Evolutionary conservation across 1,140 invertebrate species (phyloP).

Genomic region (silkworm (Bombyx mori)): DNA sequence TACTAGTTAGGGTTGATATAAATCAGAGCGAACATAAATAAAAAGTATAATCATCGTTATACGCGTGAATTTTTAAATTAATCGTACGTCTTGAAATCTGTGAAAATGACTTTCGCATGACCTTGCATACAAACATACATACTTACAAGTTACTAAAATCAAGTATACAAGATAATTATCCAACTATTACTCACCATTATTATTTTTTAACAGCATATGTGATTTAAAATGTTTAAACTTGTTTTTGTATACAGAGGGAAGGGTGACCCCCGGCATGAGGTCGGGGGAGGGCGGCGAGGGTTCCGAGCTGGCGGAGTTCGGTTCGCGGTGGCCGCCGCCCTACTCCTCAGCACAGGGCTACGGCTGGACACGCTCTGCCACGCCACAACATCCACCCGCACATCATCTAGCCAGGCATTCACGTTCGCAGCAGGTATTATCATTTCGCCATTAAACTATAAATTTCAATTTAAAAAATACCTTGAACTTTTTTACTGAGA

Average conservation of each 20-base stretch:
- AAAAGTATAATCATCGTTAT: no score
- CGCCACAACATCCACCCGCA: slow-evolving; percentile 63
- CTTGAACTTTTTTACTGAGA: neutral
- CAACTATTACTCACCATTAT: no score
- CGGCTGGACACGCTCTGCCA: slow-evolving; percentile 63
- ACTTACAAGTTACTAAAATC: no score
- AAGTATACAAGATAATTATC: no score
- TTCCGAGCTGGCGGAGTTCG: slow-evolving; percentile 68
- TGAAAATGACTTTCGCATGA: no score
- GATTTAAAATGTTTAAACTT: neutral
- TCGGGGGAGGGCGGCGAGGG: slow-evolving; percentile 69
- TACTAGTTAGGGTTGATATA: neutral
- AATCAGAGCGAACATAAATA: no score
- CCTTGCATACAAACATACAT: no score
- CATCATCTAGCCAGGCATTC: slow-evolving; percentile 63
- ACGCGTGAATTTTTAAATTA: no score
- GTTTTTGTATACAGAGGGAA: slow-evolving; percentile 22
- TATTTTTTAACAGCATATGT: neutral
- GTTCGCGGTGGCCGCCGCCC: slow-evolving; percentile 59
- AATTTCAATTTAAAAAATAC: neutral
- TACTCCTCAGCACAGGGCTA: slow-evolving; percentile 43
- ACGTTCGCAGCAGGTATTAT: slow-evolving; percentile 55
- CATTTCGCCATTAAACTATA: neutral
- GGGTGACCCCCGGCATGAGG: slow-evolving; percentile 67
- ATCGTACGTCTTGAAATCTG: no score